These are phyloP conservation scores for Heliconius congener DNA, from an alignment of 1,140 invertebrate genomes.

Conservation along the genomic window DNA sequence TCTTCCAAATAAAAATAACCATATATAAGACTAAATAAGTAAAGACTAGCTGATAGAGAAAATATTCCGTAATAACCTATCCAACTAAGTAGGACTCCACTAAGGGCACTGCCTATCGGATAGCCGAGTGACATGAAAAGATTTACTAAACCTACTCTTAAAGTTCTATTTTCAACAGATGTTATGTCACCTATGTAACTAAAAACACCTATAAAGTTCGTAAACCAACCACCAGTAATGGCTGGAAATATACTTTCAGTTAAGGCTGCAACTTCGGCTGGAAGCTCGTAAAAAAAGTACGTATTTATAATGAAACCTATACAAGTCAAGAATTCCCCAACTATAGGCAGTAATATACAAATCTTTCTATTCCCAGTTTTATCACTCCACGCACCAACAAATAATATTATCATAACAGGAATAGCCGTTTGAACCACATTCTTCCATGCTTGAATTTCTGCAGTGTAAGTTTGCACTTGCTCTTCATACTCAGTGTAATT, in stretches of 20 bases:
- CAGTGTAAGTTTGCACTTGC: conserved; percentile 87
- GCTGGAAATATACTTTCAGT: conserved; percentile 89
- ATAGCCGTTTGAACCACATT: conserved; percentile 88
- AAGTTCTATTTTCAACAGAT: conserved; percentile 88
- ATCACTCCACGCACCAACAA: conserved; percentile 91
- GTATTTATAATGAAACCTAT: conserved; percentile 90
- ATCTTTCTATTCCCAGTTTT: conserved; percentile 88
- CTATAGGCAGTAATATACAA: conserved; percentile 90
- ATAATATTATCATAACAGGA: conserved; percentile 88
- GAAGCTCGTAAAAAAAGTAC: conserved; percentile 87
- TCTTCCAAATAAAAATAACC: conserved; percentile 85
- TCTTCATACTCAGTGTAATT: conserved; percentile 87
- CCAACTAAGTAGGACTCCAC: conserved; percentile 85
- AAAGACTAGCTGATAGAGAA: conserved; percentile 86
- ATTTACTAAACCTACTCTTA: conserved; percentile 92
- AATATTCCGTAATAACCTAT: conserved; percentile 92
- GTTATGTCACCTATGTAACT: conserved; percentile 95
- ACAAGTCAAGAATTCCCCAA: conserved; percentile 89
- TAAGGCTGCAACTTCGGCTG: conserved; percentile 88
- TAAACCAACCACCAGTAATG: conserved; percentile 91
- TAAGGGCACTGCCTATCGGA: conserved; percentile 89
- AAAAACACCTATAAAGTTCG: conserved; percentile 94
- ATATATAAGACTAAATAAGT: conserved; percentile 87
- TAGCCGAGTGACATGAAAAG: conserved; percentile 90
- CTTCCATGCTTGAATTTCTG: conserved; percentile 89